These are phyloP conservation scores for Heterotis niloticus DNA, from an alignment of 2,113 vertebrate genomes.

Conservation along the genomic window DNA sequence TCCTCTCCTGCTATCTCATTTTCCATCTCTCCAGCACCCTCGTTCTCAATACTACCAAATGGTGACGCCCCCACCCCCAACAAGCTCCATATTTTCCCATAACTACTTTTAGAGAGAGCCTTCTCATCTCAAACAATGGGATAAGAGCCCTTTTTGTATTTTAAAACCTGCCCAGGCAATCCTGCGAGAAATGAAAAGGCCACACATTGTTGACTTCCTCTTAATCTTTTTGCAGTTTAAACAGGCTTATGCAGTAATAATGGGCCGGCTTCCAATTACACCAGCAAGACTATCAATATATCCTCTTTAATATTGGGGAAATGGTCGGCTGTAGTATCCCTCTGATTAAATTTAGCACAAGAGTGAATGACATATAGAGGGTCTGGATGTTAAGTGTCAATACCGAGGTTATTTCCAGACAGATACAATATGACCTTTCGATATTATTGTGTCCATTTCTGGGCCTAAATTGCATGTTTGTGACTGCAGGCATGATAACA, in stretches of 20 bases:
- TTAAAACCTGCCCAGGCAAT: slow-evolving; percentile 41
- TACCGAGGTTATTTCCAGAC: too few species aligned
- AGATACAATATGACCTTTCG: too few species aligned
- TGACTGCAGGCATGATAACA: too few species aligned
- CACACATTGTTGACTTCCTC: slow-evolving; percentile 55
- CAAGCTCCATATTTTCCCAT: not conserved
- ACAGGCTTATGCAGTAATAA: slow-evolving; percentile 2
- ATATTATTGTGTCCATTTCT: too few species aligned
- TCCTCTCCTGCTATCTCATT: not conserved
- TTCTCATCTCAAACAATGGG: slow-evolving; percentile 37
- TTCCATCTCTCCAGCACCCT: not conserved
- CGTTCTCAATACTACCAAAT: not conserved
- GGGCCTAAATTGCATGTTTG: too few species aligned
- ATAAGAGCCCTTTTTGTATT: slow-evolving; percentile 42
- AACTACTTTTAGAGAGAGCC: not conserved
- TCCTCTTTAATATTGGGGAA: too few species aligned
- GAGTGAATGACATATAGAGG: too few species aligned
- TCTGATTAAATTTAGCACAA: too few species aligned
- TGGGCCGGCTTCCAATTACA: not conserved
- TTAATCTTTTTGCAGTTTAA: slow-evolving; percentile 52
- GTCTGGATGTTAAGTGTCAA: too few species aligned
- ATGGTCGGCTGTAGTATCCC: too few species aligned
- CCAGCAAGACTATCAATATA: not conserved
- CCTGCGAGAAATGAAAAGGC: slow-evolving; percentile 49
- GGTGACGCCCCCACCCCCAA: not conserved